Percentiles rank a stretch among this genome's conserved stretches.
These are phyloP conservation scores for Cyclina sinensis DNA, from an alignment of 1,140 invertebrate species.

Conservation along the genomic window DNA sequence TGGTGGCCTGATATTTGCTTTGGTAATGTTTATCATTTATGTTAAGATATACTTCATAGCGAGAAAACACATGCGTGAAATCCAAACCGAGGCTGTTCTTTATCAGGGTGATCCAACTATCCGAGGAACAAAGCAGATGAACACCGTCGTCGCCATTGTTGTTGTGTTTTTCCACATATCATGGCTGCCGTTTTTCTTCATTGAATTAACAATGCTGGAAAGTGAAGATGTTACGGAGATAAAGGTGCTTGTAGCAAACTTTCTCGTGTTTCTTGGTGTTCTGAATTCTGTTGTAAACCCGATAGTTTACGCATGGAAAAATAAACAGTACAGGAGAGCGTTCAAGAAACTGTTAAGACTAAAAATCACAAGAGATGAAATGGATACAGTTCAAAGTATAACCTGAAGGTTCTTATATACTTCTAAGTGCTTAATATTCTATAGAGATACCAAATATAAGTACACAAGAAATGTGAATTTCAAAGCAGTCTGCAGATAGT, in stretches of 20 bases:
- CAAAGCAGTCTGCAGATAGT: too few relatives aligned
- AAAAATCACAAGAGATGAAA: not conserved
- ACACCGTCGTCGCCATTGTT: conserved; percentile 66
- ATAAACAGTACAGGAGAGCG: conserved; percentile 67
- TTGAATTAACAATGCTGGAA: conserved; percentile 66
- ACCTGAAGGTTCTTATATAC: not conserved
- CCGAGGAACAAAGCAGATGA: conserved; percentile 53
- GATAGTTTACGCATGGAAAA: conserved; percentile 74
- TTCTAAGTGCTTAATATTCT: not conserved
- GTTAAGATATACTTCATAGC: conserved; percentile 63
- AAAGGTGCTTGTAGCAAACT: conserved; percentile 63
- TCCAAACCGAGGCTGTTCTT: conserved; percentile 42
- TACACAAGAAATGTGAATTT: too few relatives aligned
- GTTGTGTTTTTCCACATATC: conserved; percentile 68
- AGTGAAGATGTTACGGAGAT: conserved; percentile 11
- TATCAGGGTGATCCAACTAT: not conserved
- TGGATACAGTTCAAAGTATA: not conserved
- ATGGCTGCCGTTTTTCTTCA: conserved; percentile 72
- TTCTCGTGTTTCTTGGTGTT: conserved; percentile 73
- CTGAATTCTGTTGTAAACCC: conserved; percentile 72
- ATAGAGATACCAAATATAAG: too few relatives aligned
- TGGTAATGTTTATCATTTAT: conserved; percentile 68
- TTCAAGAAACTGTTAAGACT: conserved; percentile 69
- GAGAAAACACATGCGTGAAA: conserved; percentile 67
- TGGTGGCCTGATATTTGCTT: conserved; percentile 55